phyloP scores from a whole-genome alignment of 2,113 vertebrate species.

The Oreochromis aureus region DNA sequence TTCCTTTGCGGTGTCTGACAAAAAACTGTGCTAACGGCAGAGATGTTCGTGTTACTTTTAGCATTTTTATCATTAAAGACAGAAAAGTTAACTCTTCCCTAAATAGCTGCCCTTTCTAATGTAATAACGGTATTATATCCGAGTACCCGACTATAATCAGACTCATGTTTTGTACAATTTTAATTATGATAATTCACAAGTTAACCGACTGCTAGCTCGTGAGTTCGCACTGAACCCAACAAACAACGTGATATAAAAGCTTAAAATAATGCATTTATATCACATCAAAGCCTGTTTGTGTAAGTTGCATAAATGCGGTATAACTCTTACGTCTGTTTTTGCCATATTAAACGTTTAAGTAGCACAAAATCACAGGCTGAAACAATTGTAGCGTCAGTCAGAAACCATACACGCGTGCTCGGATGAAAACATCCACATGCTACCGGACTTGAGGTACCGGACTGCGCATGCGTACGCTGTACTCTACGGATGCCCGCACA shows the following conservation, averaged over 20 bases:
- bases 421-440: neutral
- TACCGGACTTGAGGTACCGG: neutral
- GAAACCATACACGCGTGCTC: neutral
- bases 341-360: slow-evolving; percentile 3
- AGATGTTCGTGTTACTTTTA: neutral
- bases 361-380: neutral
- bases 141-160: neutral
- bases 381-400: neutral
- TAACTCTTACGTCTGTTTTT: slow-evolving; percentile 25
- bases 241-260: neutral
- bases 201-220: neutral
- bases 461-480: neutral
- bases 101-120: neutral
- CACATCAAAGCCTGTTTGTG: neutral
- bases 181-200: neutral
- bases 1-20: neutral
- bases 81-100: neutral
- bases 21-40: neutral
- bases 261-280: neutral
- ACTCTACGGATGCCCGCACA: slow-evolving; percentile 22
- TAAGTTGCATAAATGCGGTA: neutral
- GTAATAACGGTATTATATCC: neutral
- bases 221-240: neutral
- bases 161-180: neutral
- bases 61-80: neutral